These are phyloP conservation scores for Melanerpes aurifrons DNA, from an alignment of 2,113 vertebrate genomes.

Conservation along the genomic window DNA sequence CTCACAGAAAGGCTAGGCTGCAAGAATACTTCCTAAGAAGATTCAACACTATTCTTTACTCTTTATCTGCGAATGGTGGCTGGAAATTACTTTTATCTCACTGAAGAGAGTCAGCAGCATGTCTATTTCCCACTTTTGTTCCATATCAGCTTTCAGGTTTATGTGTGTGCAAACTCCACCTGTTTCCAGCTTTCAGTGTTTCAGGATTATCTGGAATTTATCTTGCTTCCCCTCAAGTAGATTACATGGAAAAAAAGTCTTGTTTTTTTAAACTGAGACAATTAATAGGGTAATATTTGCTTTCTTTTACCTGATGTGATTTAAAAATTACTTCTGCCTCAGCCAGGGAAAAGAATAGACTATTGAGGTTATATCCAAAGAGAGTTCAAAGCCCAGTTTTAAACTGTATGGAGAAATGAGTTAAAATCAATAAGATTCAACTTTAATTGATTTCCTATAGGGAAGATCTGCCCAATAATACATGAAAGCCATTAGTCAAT, in stretches of 20 bases:
- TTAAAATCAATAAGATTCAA: conserved; percentile 62
- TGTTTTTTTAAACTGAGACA: conserved; percentile 28
- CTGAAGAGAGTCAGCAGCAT: not conserved
- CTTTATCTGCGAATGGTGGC: not conserved
- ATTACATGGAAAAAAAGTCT: not conserved
- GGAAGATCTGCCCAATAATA: conserved; percentile 30
- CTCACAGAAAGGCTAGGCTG: not conserved
- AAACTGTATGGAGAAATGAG: not conserved
- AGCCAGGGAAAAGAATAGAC: not conserved
- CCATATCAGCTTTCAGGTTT: not conserved
- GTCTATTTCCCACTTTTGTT: not conserved
- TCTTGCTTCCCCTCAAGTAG: not conserved
- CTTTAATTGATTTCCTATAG: conserved; percentile 71
- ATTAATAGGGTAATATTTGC: conserved; percentile 27
- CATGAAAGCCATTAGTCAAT: conserved; percentile 62
- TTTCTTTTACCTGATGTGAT: conserved; percentile 47
- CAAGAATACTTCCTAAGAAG: not conserved
- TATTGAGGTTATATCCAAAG: not conserved
- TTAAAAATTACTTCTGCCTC: conserved; percentile 30
- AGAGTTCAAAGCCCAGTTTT: conserved; percentile 33
- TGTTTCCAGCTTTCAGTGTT: not conserved
- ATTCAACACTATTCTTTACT: not conserved
- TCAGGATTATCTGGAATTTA: conserved; percentile 4
- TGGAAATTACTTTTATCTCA: conserved; percentile 3
- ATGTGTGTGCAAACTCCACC: not conserved